Percentiles rank a stretch among this genome's conserved stretches.
These are phyloP conservation scores for Sinocyclocheilus grahami DNA, from an alignment of 2,113 vertebrate species.

Conservation along the genomic window DNA sequence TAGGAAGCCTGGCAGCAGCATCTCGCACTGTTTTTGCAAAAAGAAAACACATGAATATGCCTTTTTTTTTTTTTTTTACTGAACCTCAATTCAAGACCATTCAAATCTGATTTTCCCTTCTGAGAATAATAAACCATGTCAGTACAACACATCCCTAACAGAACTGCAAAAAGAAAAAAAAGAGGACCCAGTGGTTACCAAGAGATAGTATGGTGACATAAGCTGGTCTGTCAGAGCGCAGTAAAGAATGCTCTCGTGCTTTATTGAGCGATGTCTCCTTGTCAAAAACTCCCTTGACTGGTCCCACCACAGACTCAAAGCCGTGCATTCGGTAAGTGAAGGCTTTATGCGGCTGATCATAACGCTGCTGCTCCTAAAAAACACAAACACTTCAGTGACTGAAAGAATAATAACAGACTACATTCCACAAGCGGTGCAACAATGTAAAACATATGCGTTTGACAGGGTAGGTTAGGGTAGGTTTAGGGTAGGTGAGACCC, in stretches of 20 bases:
- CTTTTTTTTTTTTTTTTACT: background rate
- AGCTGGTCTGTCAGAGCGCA: slow-evolving; percentile 92
- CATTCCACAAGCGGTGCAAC: background rate
- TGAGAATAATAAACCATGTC: background rate
- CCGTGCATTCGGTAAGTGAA: slow-evolving; percentile 98
- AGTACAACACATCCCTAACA: background rate
- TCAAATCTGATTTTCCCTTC: background rate
- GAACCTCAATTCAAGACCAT: too few relatives aligned
- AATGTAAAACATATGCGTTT: background rate
- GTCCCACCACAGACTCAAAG: slow-evolving; percentile 95
- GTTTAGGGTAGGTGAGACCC: too few relatives aligned
- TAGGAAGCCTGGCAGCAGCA: slow-evolving; percentile 93
- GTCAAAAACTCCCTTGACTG: slow-evolving; percentile 97
- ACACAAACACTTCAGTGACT: background rate
- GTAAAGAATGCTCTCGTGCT: slow-evolving; percentile 93
- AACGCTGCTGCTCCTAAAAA: slow-evolving; percentile 89
- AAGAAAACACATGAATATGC: background rate
- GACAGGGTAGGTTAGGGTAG: background rate
- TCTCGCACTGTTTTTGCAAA: slow-evolving; percentile 82
- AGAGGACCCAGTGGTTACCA: slow-evolving; percentile 73
- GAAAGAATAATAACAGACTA: background rate
- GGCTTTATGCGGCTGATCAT: slow-evolving; percentile 97
- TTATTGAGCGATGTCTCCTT: slow-evolving; percentile 98
- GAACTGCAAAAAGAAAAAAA: background rate
- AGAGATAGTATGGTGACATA: slow-evolving; percentile 98